Evolutionary conservation across 1,140 invertebrate species (phyloP).

Genomic region (Thaumatotibia leucotreta): DNA sequence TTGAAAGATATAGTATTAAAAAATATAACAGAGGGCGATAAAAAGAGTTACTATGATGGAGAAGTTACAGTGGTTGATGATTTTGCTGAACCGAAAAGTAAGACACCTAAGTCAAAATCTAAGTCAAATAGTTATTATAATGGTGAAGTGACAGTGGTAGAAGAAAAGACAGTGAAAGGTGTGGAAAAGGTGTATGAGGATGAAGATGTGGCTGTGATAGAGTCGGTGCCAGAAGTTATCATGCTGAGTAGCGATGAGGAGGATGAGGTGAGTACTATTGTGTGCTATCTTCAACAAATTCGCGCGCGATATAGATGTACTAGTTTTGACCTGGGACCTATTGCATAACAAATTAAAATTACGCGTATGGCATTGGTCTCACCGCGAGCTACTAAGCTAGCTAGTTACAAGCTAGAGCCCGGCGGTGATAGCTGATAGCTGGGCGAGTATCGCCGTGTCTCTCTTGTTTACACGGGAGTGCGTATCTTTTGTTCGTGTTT

Average conservation of each 20-base stretch:
- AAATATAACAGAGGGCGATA: conserved; percentile 2
- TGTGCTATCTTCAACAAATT: too few species aligned
- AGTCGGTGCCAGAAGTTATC: conserved; percentile 51
- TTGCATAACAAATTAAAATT: too few species aligned
- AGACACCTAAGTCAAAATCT: background rate
- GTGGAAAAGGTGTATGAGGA: conserved; percentile 30
- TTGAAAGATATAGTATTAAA: conserved; percentile 25
- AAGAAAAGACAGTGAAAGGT: background rate
- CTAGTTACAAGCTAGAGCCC: too few species aligned
- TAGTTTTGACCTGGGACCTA: too few species aligned
- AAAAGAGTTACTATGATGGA: background rate
- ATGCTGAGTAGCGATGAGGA: conserved; percentile 66
- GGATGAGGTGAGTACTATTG: conserved; percentile 39
- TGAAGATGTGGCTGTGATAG: conserved; percentile 59
- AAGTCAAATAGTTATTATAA: background rate
- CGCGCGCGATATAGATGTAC: too few species aligned
- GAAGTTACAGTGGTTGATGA: conserved; percentile 2
- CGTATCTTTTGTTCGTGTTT: too few species aligned
- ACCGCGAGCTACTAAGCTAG: too few species aligned
- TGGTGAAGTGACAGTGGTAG: conserved; percentile 9
- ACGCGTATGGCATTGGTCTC: too few species aligned
- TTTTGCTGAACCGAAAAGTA: background rate
- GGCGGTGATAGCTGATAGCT: too few species aligned
- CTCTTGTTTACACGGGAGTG: too few species aligned
- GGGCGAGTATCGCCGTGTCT: too few species aligned